Percentiles rank a stretch among this genome's conserved stretches.
Conservation (phyloP, 2,113 vertebrate species). For the Barbus barbus region DNA sequence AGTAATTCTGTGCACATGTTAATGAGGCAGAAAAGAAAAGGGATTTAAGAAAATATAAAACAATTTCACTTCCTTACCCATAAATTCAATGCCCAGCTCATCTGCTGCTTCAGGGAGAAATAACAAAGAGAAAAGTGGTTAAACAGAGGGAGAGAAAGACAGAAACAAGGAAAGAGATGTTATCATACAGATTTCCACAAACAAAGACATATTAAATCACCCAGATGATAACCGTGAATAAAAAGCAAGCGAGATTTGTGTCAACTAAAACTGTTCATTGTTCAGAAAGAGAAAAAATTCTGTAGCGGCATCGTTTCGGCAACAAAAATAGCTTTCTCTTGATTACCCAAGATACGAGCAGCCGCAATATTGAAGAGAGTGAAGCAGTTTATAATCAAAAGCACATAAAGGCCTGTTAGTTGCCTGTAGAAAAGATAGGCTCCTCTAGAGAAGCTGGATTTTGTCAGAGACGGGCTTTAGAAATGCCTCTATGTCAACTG, state of each 20-base stretch:
- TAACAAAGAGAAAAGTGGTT: constrained; percentile 38
- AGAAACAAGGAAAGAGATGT: constrained; percentile 18
- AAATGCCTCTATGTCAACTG: constrained; percentile 42
- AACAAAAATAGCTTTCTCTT: constrained; percentile 49
- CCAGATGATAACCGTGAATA: constrained; percentile 5
- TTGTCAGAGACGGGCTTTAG: constrained; percentile 35
- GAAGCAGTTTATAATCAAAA: constrained; percentile 42
- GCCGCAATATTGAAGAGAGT: constrained; percentile 25
- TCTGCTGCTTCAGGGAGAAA: constrained; percentile 66
- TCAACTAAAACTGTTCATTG: constrained; percentile 29
- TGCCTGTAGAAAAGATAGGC: constrained; percentile 23
- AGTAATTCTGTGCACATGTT: not conserved
- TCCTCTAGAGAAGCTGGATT: constrained; percentile 28
- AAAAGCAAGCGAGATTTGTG: constrained; percentile 28
- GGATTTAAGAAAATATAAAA: constrained; percentile 42
- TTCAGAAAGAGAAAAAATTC: constrained; percentile 23
- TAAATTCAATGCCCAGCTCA: constrained; percentile 80
- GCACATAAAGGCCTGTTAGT: constrained; percentile 12
- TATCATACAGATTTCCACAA: constrained; percentile 29
- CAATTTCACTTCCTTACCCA: constrained; percentile 76
- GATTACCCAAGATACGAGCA: constrained; percentile 28
- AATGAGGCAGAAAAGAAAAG: not conserved
- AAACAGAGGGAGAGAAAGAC: not conserved
- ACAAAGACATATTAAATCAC: constrained; percentile 22
- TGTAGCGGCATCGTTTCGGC: constrained; percentile 29